Conservation (phyloP, 2,888 invertebrate species). For the Drosophila quinaria region DNA sequence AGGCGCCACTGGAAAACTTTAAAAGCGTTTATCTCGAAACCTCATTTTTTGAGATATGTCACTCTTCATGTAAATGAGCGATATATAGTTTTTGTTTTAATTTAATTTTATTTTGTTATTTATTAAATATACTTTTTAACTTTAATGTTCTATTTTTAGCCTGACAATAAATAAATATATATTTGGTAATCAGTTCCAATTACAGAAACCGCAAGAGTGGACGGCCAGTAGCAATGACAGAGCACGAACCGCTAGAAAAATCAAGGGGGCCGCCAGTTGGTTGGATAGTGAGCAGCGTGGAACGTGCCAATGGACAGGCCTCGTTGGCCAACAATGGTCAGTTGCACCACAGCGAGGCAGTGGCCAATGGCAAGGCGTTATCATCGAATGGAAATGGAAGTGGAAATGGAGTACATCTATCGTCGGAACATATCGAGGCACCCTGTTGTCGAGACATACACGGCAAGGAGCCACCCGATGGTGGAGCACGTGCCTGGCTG, state of each 20-base stretch:
- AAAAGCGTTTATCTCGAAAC: too few relatives aligned
- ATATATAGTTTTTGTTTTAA: too few relatives aligned
- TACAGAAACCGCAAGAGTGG: constrained; percentile 44
- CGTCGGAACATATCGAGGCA: constrained; percentile 71
- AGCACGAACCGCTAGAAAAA: constrained; percentile 80
- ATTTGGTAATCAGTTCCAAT: constrained; percentile 47
- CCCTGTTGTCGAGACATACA: constrained; percentile 83
- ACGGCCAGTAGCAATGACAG: constrained; percentile 68
- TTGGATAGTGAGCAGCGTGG: constrained; percentile 64
- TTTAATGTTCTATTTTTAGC: too few relatives aligned
- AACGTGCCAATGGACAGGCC: constrained; percentile 57
- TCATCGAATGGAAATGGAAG: constrained; percentile 31
- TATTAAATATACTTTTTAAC: too few relatives aligned
- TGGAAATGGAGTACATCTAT: constrained; percentile 39
- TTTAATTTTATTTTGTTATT: too few relatives aligned
- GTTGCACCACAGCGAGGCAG: constrained; percentile 20
- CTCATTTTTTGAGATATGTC: too few relatives aligned
- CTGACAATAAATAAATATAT: too few relatives aligned
- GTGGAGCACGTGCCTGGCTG: constrained; percentile 92
- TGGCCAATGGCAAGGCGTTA: constrained; percentile 48
- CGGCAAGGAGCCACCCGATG: constrained; percentile 88
- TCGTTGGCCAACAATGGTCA: constrained; percentile 34
- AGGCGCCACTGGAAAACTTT: too few relatives aligned
- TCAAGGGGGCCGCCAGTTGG: constrained; percentile 63
- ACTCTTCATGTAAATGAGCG: too few relatives aligned